phyloP scores from a whole-genome alignment of 2,888 invertebrate species.

The Incurvaria masculella region DNA sequence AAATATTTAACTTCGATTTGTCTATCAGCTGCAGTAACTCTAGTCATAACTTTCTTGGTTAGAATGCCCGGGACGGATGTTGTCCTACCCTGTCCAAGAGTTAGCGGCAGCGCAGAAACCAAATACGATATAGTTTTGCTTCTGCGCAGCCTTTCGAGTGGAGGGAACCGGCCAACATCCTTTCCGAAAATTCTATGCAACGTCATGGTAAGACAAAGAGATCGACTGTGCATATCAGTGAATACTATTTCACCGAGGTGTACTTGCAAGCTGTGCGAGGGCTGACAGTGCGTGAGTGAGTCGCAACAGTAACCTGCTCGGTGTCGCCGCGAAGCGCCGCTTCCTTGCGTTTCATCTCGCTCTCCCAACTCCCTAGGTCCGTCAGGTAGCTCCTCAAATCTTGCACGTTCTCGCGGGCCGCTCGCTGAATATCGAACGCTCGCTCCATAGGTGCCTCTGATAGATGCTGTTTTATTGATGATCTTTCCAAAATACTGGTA shows the following conservation, averaged over 20 bases:
- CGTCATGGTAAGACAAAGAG: conserved; percentile 8
- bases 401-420: conserved; percentile 67
- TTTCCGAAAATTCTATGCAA: conserved; percentile 3
- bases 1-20: not conserved
- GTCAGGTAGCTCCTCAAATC: conserved; percentile 67
- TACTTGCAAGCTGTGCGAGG: too few species aligned
- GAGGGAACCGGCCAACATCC: too few species aligned
- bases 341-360: conserved; percentile 71
- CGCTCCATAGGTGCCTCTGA: too few species aligned
- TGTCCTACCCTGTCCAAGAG: conserved; percentile 7
- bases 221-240: conserved; percentile 10
- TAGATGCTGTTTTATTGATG: too few species aligned
- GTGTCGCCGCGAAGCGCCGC: conserved; percentile 48
- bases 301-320: conserved; percentile 35
- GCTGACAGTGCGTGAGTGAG: conserved; percentile 20
- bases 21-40: conserved; percentile 18
- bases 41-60: not conserved
- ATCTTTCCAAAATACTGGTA: too few species aligned
- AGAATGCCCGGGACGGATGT: too few species aligned
- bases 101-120: conserved; percentile 12
- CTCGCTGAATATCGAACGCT: conserved; percentile 65
- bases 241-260: too few species aligned
- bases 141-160: too few species aligned
- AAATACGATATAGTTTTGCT: too few species aligned
- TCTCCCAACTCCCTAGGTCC: conserved; percentile 70